These are phyloP conservation scores for Noctua janthe DNA, from an alignment of 2,888 invertebrate genomes.

Conservation along the genomic window DNA sequence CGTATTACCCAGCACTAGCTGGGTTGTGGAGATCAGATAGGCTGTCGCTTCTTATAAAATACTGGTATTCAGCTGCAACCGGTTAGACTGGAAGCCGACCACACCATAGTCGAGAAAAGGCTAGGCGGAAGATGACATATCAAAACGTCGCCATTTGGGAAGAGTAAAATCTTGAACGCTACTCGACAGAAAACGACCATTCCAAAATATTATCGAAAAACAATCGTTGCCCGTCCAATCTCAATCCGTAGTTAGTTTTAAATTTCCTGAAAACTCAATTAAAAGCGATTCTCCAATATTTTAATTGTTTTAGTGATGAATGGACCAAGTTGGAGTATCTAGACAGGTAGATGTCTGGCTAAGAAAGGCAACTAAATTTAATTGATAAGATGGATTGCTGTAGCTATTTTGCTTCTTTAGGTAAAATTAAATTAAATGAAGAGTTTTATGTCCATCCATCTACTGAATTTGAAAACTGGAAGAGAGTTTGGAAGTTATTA, in stretches of 20 bases:
- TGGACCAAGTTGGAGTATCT: conserved; percentile 67
- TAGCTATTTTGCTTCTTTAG: conserved; percentile 29
- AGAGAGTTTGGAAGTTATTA: background rate
- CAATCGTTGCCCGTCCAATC: conserved; percentile 54
- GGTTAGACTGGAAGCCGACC: too few relatives aligned
- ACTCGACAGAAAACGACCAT: conserved; percentile 31
- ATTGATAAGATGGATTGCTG: conserved; percentile 50
- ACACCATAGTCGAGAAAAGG: too few relatives aligned
- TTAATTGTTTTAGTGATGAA: conserved; percentile 77
- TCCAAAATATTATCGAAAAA: conserved; percentile 50
- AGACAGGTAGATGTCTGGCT: conserved; percentile 59
- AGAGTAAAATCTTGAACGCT: conserved; percentile 29
- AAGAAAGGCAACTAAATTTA: conserved; percentile 51
- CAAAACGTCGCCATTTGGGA: background rate
- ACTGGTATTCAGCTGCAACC: too few relatives aligned
- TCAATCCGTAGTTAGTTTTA: conserved; percentile 56
- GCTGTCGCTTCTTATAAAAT: too few relatives aligned
- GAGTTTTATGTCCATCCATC: conserved; percentile 23
- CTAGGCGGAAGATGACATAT: too few relatives aligned
- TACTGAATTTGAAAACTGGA: background rate
- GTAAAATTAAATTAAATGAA: conserved; percentile 18
- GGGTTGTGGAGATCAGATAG: too few relatives aligned
- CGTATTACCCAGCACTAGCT: too few relatives aligned
- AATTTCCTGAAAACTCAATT: conserved; percentile 75
- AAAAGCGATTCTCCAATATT: conserved; percentile 72